Evolutionary conservation across 2,888 invertebrate species (phyloP).

Genomic region (Leptothorax acervorum): DNA sequence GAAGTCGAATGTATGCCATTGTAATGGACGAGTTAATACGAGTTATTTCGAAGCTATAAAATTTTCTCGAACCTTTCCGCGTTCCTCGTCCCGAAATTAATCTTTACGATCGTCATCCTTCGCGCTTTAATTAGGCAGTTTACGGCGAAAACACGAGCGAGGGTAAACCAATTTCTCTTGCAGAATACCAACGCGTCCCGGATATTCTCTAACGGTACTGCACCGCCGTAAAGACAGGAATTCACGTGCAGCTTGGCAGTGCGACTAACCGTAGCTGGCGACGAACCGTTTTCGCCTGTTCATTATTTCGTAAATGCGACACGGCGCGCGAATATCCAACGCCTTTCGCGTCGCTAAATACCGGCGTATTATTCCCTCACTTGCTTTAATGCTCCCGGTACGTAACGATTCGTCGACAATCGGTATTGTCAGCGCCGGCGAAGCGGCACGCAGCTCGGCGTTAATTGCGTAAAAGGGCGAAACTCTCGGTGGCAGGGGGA

Average conservation of each 20-base stretch:
- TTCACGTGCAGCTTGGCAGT: conserved; percentile 36
- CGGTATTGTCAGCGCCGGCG: conserved; percentile 45
- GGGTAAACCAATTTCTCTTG: conserved; percentile 39
- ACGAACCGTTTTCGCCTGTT: conserved; percentile 46
- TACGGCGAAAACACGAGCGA: conserved; percentile 6
- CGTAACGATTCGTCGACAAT: conserved; percentile 40
- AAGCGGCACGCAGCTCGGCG: conserved; percentile 37
- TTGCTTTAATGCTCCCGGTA: conserved; percentile 39
- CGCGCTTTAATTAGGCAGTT: conserved; percentile 32
- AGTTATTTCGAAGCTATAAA: not conserved
- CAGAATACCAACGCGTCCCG: conserved; percentile 4
- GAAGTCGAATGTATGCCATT: conserved; percentile 14
- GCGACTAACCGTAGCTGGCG: conserved; percentile 15
- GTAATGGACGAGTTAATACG: not conserved
- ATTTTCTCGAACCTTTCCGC: not conserved
- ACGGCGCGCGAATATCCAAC: conserved; percentile 33
- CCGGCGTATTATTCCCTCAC: conserved; percentile 26
- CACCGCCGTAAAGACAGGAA: conserved; percentile 23
- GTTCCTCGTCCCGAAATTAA: not conserved
- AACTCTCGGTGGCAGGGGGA: not conserved
- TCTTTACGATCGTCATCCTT: conserved; percentile 21
- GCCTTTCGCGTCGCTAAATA: conserved; percentile 38
- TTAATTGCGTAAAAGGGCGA: conserved; percentile 39
- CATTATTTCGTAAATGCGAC: conserved; percentile 55
- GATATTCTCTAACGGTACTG: conserved; percentile 43